Percentiles rank a stretch among this genome's conserved stretches.
These are phyloP conservation scores for Siniperca undulata DNA, from an alignment of 2,797 vertebrate genomes.

Conservation along the genomic window DNA sequence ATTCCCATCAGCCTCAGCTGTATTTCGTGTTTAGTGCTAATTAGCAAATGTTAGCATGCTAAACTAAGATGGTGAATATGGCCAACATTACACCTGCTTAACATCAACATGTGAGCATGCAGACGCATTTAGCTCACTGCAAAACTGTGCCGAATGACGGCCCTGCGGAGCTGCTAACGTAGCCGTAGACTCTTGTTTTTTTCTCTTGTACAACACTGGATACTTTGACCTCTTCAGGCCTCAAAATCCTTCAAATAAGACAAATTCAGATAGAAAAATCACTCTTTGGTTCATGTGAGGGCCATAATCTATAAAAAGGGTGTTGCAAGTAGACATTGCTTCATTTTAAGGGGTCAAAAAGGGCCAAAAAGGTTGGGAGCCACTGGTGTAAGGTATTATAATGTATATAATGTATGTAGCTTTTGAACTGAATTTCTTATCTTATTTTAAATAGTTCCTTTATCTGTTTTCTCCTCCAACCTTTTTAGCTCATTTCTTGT, in stretches of 20 bases:
- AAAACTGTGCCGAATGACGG: too few relatives aligned
- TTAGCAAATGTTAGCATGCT: too few relatives aligned
- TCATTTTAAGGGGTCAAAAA: background rate
- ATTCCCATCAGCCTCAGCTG: too few relatives aligned
- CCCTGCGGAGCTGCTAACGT: too few relatives aligned
- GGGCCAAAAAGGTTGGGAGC: background rate
- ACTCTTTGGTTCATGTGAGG: background rate
- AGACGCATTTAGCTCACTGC: too few relatives aligned
- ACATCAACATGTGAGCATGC: too few relatives aligned
- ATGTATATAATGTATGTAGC: background rate
- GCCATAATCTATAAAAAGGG: background rate
- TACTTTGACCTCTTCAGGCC: background rate
- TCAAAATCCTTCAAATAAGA: background rate
- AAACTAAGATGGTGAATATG: too few relatives aligned
- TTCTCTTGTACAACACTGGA: background rate
- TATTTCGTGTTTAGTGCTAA: too few relatives aligned
- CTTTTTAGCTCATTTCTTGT: background rate
- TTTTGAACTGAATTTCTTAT: background rate
- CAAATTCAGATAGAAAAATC: background rate
- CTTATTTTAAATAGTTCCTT: background rate
- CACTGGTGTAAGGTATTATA: background rate
- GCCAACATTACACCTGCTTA: too few relatives aligned
- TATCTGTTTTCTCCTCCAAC: accelerated
- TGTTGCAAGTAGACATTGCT: background rate
- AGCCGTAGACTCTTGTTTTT: too few relatives aligned